Conservation (phyloP, 2,113 vertebrate genomes). For the Zeus faber region DNA sequence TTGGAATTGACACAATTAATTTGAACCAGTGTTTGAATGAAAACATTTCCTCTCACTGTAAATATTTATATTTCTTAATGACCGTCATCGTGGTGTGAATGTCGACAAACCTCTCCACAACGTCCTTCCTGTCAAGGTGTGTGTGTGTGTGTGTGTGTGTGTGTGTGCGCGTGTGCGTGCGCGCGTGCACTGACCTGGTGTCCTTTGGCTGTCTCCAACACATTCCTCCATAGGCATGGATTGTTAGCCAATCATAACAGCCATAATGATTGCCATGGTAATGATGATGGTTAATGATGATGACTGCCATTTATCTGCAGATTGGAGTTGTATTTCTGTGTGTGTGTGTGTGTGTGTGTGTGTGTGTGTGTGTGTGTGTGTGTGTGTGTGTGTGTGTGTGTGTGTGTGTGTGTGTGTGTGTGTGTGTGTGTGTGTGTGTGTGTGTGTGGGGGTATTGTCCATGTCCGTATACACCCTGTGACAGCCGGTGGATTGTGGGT, state of each 20-base stretch:
- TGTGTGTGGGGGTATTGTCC: constrained; percentile 33
- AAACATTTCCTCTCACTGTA: too few species aligned
- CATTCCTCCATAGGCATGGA: constrained; percentile 17
- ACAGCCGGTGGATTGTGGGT: constrained; percentile 52
- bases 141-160: constrained; percentile 16
- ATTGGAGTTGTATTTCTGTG: constrained; percentile 20
- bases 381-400: constrained; percentile 28
- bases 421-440: constrained; percentile 14
- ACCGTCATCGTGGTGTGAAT: too few species aligned
- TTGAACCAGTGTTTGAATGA: too few species aligned
- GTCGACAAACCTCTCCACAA: too few species aligned
- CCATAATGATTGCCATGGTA: constrained; percentile 32
- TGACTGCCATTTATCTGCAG: constrained; percentile 44
- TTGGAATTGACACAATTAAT: too few species aligned
- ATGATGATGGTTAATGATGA: constrained; percentile 57
- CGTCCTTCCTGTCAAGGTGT: background rate
- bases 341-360: constrained; percentile 27
- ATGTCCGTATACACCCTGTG: constrained; percentile 43
- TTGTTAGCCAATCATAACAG: constrained; percentile 38
- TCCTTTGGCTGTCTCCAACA: constrained; percentile 30
- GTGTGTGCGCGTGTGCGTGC: constrained; percentile 17
- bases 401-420: constrained; percentile 28
- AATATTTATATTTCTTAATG: too few species aligned
- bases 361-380: constrained; percentile 16
- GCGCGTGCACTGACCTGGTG: constrained; percentile 18